A percentile compares a stretch with the other conserved stretches of the same genome.
These are phyloP conservation scores for Sphenodon punctatus DNA, from an alignment of 2,797 vertebrate species.

Conservation along the genomic window DNA sequence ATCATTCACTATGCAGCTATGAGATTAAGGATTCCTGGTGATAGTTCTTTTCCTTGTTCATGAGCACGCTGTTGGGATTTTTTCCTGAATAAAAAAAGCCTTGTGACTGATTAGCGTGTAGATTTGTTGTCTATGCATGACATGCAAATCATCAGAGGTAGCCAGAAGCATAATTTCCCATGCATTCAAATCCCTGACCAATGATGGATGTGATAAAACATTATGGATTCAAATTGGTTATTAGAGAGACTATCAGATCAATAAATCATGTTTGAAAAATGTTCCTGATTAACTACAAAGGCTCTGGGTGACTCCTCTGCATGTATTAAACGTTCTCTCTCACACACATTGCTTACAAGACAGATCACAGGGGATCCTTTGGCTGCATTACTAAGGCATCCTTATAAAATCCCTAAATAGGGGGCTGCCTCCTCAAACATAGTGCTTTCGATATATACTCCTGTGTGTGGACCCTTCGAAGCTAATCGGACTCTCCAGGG, in stretches of 20 bases:
- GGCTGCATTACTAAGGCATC: accelerated
- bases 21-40: no score
- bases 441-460: no score
- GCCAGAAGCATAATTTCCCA: neutral
- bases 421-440: no score
- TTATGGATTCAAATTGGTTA: neutral
- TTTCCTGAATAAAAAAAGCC: neutral
- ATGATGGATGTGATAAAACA: neutral
- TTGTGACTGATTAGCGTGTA: constrained; percentile 24
- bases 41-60: neutral
- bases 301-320: neutral
- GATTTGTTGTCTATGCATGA: neutral
- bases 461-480: neutral
- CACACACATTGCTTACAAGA: neutral
- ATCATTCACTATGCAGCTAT: no score
- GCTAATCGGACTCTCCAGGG: neutral
- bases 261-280: neutral
- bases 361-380: accelerated
- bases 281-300: neutral
- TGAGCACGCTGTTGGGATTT: neutral
- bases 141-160: constrained; percentile 17
- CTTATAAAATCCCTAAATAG: neutral
- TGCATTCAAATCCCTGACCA: neutral
- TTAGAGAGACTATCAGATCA: neutral
- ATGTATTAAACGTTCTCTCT: accelerated